Evolutionary conservation across 1,140 invertebrate species (phyloP), one percentile per base, ranked within the genome.

Genomic region (Drosophila tani): DNA sequence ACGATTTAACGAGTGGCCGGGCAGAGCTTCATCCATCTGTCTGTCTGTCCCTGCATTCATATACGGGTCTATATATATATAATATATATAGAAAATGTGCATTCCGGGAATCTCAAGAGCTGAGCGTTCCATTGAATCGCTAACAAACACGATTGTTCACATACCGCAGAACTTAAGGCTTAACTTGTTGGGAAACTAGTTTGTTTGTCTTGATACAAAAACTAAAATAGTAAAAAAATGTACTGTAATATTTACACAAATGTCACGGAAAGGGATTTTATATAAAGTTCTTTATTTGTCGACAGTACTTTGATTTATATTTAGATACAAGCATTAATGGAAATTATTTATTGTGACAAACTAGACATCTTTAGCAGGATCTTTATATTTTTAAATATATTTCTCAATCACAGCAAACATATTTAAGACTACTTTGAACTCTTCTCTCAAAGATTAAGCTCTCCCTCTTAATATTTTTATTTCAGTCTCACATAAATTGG

Each of bases 1-100:
- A 76, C 74, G 71, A 76, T 76, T 76, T 76, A 76, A 76, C 53
- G 46, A 76, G 51, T 73, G 66, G 69, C 51, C 67, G 56, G 53
- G 45, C 53, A 60, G 45, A 45, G 70, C 49, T 70, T 68, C 40
- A 69, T 56, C 62, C 49, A 68, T 55, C 67, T 45, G 64, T 46
- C 32, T 35, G 32, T 29, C 27, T 29, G 27, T 35, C 38, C 41
- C 58, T 17, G 29, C 64, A 47, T 27, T 67, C 43, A 67, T 67
- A 64, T 65, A 68, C 32, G 49, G 11, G 24, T 67, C 12, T 38
- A 55, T 56, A 53, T 29, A 21, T 17, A 5, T 35, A 40, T 27
- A 40, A 24, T 9, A 9, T 50, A 15, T 21, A 40, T 35, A 32
- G 17, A 40, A 14, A 47, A 55, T 55, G 63, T 68, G 64, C 46